Conservation (phyloP, 1,140 invertebrate species). For the Bacillus rossius region DNA sequence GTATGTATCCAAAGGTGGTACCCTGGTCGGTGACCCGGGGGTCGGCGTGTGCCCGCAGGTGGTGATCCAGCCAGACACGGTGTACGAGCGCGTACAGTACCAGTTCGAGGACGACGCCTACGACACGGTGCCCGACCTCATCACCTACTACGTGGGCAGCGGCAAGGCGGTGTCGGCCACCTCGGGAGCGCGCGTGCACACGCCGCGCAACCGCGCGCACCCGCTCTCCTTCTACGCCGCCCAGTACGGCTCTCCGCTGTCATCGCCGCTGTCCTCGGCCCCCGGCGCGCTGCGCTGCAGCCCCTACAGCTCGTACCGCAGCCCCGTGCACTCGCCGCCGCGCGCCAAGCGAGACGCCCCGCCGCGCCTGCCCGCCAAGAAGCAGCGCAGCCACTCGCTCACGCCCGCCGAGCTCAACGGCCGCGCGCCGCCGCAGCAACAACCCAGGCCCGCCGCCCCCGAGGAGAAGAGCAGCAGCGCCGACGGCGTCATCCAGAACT, state of each 20-base stretch:
- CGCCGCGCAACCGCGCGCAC: constrained; percentile 65
- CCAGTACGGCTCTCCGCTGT: constrained; percentile 43
- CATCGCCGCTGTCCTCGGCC: constrained; percentile 16
- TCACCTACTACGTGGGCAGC: constrained; percentile 91
- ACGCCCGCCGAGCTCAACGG: constrained; percentile 51
- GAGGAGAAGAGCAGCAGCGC: constrained; percentile 55
- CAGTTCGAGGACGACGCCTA: constrained; percentile 93
- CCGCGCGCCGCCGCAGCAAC: neutral
- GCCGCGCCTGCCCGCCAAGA: constrained; percentile 57
- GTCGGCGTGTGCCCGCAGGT: no score
- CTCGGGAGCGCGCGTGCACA: constrained; percentile 79
- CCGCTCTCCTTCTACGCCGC: constrained; percentile 60
- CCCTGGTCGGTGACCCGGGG: no score
- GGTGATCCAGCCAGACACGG: constrained; percentile 79
- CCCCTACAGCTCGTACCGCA: constrained; percentile 24
- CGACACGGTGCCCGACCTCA: constrained; percentile 87
- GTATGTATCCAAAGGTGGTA: no score
- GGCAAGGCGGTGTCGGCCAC: constrained; percentile 78
- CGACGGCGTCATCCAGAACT: constrained; percentile 51
- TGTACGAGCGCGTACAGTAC: constrained; percentile 86
- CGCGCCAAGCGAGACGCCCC: constrained; percentile 50
- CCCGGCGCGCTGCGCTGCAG: constrained; percentile 12
- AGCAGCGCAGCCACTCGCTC: constrained; percentile 60
- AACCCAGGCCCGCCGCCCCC: constrained; percentile 10
- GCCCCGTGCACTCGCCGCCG: constrained; percentile 47